A percentile compares a stretch with the other conserved stretches of the same genome.
Evolutionary conservation across 2,888 invertebrate species (phyloP).

Genomic region (Eudasyphora cyanicolor): DNA sequence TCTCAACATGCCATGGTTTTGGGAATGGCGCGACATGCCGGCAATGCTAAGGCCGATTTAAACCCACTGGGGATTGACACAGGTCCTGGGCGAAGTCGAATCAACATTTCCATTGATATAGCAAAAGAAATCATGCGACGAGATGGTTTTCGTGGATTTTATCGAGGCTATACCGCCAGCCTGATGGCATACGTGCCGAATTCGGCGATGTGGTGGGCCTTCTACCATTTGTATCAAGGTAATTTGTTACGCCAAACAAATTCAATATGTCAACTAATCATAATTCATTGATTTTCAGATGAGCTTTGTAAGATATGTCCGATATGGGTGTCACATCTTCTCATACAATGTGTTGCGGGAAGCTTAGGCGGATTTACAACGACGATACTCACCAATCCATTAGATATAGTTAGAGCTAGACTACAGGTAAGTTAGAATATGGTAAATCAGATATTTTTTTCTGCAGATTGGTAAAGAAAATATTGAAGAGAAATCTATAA

Average conservation of each 20-base stretch:
- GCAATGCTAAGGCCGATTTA: slow-evolving; percentile 81
- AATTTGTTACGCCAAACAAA: slow-evolving; percentile 51
- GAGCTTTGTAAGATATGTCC: slow-evolving; percentile 88
- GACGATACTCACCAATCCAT: slow-evolving; percentile 95
- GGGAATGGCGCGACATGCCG: slow-evolving; percentile 82
- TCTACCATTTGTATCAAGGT: slow-evolving; percentile 97
- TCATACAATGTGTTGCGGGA: slow-evolving; percentile 94
- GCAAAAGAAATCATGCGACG: slow-evolving; percentile 87
- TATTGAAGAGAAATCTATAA: no score
- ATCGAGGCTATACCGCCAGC: slow-evolving; percentile 95
- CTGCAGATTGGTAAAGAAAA: no score
- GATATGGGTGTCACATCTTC: slow-evolving; percentile 88
- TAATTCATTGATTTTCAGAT: slow-evolving; percentile 81
- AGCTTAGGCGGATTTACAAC: slow-evolving; percentile 96
- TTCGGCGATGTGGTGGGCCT: slow-evolving; percentile 98
- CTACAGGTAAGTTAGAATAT: slow-evolving; percentile 89
- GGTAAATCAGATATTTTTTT: no score
- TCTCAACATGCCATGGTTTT: slow-evolving; percentile 98
- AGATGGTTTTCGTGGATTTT: slow-evolving; percentile 94
- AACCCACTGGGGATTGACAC: slow-evolving; percentile 89
- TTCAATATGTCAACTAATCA: not conserved
- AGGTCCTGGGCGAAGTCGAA: slow-evolving; percentile 83
- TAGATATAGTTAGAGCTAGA: slow-evolving; percentile 95
- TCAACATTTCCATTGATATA: slow-evolving; percentile 88
- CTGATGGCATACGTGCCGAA: slow-evolving; percentile 96